A percentile compares a stretch with the other conserved stretches of the same genome.
Evolutionary conservation across 2,113 vertebrate species (phyloP).

Genomic region (Suricata suricatta): DNA sequence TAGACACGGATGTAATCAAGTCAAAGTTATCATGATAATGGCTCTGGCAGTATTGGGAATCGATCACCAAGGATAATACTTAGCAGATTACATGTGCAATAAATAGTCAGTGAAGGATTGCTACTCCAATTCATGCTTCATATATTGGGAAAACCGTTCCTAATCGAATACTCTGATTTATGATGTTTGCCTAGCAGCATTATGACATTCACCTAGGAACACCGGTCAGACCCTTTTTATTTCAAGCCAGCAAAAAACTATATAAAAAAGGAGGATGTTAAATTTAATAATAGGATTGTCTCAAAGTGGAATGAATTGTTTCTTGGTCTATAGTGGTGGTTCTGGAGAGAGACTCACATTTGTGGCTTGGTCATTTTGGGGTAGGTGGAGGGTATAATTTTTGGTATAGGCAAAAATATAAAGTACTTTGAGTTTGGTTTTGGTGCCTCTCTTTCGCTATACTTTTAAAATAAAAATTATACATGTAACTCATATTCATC

Average conservation of each 20-base stretch:
- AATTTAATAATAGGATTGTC: neutral
- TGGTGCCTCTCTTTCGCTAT: neutral
- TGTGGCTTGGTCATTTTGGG: neutral
- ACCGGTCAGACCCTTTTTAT: neutral
- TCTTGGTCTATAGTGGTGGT: neutral
- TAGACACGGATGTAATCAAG: neutral
- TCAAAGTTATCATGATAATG: neutral
- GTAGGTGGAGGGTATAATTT: neutral
- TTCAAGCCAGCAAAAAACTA: neutral
- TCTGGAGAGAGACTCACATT: neutral
- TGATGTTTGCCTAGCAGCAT: neutral
- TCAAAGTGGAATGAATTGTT: neutral
- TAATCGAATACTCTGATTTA: neutral
- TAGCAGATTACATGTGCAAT: neutral
- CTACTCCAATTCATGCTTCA: neutral
- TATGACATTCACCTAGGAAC: neutral
- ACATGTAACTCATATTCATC: neutral
- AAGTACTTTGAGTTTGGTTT: neutral
- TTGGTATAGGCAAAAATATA: neutral
- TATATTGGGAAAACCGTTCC: neutral
- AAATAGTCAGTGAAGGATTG: neutral
- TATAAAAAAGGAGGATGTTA: neutral
- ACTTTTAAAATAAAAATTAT: slow-evolving; percentile 39
- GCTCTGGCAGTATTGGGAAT: neutral
- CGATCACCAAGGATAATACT: neutral